Evolutionary conservation across 2,797 vertebrate genomes (phyloP).

Genomic region (Chiroxiphia lanceolata): DNA sequence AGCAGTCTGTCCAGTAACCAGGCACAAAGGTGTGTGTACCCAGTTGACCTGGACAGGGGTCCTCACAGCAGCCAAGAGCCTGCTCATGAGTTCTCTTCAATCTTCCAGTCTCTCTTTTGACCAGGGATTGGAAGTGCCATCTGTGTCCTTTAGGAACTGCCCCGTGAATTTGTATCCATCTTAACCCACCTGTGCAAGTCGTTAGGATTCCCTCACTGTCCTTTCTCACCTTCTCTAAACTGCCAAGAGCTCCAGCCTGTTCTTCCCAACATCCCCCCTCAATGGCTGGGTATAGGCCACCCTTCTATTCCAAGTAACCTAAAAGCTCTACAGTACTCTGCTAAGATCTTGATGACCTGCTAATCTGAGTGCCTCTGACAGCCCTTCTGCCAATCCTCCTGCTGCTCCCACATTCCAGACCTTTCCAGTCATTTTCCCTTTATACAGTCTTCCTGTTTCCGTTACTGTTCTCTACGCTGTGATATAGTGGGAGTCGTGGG

Average conservation of each 20-base stretch:
- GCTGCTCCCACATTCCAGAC: background rate
- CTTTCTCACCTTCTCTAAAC: background rate
- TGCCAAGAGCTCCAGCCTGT: background rate
- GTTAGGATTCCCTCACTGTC: background rate
- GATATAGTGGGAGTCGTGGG: background rate
- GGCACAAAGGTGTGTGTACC: background rate
- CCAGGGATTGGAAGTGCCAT: background rate
- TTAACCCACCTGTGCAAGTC: background rate
- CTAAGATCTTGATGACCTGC: background rate
- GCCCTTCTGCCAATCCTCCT: background rate
- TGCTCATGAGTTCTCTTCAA: background rate
- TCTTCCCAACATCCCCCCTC: background rate
- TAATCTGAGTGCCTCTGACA: background rate
- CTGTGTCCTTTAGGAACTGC: background rate
- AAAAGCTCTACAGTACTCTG: background rate
- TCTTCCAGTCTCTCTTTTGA: background rate
- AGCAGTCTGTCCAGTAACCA: rapidly evolving
- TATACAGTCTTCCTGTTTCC: background rate
- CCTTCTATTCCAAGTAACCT: background rate
- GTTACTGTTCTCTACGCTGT: background rate
- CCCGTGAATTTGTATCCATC: background rate
- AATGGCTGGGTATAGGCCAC: background rate
- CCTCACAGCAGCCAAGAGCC: rapidly evolving
- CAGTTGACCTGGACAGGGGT: background rate
- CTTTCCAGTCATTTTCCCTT: background rate